phyloP scores from a whole-genome alignment of 2,888 invertebrate species.

The Lepidocyrtinus sp. region DNA sequence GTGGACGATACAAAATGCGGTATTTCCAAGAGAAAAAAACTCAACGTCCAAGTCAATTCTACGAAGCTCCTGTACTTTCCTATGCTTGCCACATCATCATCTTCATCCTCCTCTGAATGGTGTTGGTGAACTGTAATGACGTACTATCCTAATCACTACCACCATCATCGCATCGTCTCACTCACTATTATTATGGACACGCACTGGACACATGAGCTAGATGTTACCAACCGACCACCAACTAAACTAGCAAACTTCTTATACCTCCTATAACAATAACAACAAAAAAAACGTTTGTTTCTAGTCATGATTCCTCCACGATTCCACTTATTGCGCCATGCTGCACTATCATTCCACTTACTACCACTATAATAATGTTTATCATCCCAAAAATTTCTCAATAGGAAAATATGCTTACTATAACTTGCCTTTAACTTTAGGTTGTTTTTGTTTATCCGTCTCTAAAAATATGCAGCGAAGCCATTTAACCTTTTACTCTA shows the following conservation, averaged over 20 bases:
- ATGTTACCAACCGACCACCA: background rate
- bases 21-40: too few relatives aligned
- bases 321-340: background rate
- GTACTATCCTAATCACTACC: background rate
- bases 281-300: too few relatives aligned
- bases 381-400: background rate
- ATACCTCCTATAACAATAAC: too few relatives aligned
- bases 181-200: conserved; percentile 21
- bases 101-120: conserved; percentile 10
- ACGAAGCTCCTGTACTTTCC: background rate
- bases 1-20: too few relatives aligned
- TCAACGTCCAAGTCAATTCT: too few relatives aligned
- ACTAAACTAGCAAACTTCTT: background rate
- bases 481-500: background rate
- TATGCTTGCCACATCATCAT: background rate
- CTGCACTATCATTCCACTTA: too few relatives aligned
- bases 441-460: too few relatives aligned
- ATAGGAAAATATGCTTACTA: too few relatives aligned
- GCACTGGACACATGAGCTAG: conserved; percentile 52
- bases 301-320: too few relatives aligned
- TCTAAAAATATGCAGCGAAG: background rate
- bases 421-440: too few relatives aligned
- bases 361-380: background rate
- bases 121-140: conserved; percentile 10
- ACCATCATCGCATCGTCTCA: background rate